phyloP scores from a whole-genome alignment of 1,140 invertebrate genomes.

The Argopecten irradians region DNA sequence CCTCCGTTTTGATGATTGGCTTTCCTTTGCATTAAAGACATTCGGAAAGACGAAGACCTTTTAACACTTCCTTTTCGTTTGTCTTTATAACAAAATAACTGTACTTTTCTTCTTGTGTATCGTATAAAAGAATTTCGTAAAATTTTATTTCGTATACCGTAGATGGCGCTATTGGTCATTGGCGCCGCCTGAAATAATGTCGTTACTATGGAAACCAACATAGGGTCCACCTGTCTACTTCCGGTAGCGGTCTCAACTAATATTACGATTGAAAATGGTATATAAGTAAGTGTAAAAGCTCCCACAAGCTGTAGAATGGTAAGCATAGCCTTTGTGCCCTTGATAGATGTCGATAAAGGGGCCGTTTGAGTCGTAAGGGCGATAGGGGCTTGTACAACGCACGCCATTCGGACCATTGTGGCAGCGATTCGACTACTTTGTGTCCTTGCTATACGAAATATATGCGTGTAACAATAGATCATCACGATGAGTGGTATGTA shows the following conservation, averaged over 20 bases:
- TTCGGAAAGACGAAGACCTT: conserved; percentile 47
- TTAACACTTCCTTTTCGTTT: conserved; percentile 62
- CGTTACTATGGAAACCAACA: conserved; percentile 58
- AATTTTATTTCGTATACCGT: conserved; percentile 67
- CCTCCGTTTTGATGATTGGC: conserved; percentile 44
- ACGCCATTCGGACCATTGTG: conserved; percentile 70
- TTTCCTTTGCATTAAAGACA: conserved; percentile 49
- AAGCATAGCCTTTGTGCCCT: conserved; percentile 67
- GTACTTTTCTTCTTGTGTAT: conserved; percentile 57
- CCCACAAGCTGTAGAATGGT: conserved; percentile 69
- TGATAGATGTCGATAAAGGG: conserved; percentile 54
- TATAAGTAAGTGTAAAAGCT: conserved; percentile 66
- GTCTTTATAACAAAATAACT: conserved; percentile 60
- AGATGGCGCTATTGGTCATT: conserved; percentile 64
- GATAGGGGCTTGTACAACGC: conserved; percentile 68
- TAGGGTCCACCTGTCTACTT: conserved; percentile 38
- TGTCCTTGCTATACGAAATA: conserved; percentile 66
- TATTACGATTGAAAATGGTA: conserved; percentile 65
- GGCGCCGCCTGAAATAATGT: conserved; percentile 66
- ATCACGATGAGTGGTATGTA: conserved; percentile 62
- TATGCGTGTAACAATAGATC: conserved; percentile 68
- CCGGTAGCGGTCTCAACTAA: conserved; percentile 49
- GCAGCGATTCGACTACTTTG: conserved; percentile 70
- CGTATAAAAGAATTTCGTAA: conserved; percentile 64
- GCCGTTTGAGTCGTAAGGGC: conserved; percentile 51